phyloP scores from a whole-genome alignment of 2,797 vertebrate genomes.

The Sylvilagus floridanus region DNA sequence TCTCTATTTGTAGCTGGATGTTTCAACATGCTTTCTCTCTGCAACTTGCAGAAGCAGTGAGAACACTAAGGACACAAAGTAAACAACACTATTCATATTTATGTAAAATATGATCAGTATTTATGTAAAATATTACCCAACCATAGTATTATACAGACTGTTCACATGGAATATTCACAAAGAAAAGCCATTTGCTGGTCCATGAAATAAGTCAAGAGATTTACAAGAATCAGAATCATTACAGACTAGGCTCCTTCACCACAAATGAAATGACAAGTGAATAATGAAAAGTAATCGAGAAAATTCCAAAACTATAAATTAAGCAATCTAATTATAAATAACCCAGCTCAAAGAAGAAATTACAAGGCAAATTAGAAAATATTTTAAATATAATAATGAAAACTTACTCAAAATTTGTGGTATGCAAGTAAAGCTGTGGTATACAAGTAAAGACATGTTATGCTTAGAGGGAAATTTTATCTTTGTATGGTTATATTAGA shows the following conservation, averaged over 20 bases:
- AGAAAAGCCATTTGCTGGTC: background rate
- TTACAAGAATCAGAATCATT: background rate
- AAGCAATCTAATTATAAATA: background rate
- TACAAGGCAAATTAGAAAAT: conserved; percentile 17
- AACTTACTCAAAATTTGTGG: background rate
- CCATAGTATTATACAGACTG: background rate
- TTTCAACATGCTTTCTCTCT: background rate
- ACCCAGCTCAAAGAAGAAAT: background rate
- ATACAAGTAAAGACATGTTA: background rate
- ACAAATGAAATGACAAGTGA: background rate
- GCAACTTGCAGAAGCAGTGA: background rate
- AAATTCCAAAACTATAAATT: background rate
- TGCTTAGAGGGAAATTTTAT: background rate
- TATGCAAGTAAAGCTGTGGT: background rate
- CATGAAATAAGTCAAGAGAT: background rate
- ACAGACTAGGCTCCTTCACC: background rate
- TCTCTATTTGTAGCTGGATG: background rate
- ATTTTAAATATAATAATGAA: background rate
- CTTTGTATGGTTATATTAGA: background rate
- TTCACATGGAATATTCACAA: background rate
- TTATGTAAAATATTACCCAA: background rate
- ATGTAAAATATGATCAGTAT: no score
- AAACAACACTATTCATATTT: background rate
- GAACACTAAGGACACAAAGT: background rate
- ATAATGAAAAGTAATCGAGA: background rate